Conservation (phyloP, 2,113 vertebrate genomes). For the Coracopsis vasa region DNA sequence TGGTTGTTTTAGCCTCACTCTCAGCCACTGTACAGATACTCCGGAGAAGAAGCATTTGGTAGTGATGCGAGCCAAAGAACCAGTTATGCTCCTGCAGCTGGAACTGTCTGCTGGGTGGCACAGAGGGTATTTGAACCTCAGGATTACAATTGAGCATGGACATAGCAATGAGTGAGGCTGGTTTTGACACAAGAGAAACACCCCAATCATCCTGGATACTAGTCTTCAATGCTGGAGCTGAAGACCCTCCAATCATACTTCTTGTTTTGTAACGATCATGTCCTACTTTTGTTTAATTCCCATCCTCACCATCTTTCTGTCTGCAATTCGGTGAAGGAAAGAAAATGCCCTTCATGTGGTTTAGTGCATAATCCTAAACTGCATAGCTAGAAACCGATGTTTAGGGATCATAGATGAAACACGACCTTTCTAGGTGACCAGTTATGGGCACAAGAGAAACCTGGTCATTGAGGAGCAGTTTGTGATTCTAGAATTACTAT, state of each 20-base stretch:
- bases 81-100: background rate
- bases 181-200: background rate
- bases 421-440: background rate
- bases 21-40: background rate
- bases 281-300: background rate
- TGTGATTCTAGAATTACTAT: background rate
- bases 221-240: background rate
- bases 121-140: background rate
- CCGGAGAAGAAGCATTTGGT: background rate
- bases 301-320: background rate
- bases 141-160: background rate
- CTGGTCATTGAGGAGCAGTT: background rate
- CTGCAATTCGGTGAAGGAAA: background rate
- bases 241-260: background rate
- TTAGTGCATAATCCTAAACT: background rate
- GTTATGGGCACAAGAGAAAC: background rate
- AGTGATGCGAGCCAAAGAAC: background rate
- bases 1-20: background rate
- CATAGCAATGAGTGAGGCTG: background rate
- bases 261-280: background rate
- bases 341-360: background rate
- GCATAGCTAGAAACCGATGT: background rate
- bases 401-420: background rate
- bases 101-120: background rate
- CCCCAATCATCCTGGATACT: background rate